These are phyloP conservation scores for Drosophila mimica DNA, from an alignment of 2,888 invertebrate genomes.

Conservation along the genomic window DNA sequence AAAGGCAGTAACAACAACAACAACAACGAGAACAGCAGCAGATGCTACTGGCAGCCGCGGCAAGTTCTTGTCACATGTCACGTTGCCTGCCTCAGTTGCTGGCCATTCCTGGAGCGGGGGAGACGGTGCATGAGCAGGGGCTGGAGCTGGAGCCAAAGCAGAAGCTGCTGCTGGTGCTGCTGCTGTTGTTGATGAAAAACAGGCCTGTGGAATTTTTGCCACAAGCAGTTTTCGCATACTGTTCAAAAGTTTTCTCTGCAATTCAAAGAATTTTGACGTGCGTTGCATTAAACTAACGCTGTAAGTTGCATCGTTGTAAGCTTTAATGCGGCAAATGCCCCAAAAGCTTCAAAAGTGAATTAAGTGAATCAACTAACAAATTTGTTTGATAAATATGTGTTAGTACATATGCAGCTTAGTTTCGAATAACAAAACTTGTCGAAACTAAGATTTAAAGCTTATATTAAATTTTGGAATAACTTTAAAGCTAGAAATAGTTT, in stretches of 20 bases:
- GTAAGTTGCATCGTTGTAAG: constrained; percentile 27
- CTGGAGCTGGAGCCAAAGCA: constrained; percentile 1
- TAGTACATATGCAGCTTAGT: not conserved
- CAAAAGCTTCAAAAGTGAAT: not conserved
- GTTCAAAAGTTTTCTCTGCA: constrained; percentile 45
- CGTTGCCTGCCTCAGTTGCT: constrained; percentile 60
- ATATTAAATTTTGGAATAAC: not conserved
- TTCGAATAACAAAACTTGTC: not conserved
- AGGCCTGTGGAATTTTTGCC: constrained; percentile 49
- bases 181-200: constrained; percentile 40
- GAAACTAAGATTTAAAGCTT: not conserved
- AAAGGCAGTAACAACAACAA: constrained; percentile 21
- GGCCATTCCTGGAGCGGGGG: constrained; percentile 10
- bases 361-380: not conserved
- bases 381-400: not conserved
- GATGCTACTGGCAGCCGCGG: constrained; percentile 73
- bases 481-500: not conserved
- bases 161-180: not conserved
- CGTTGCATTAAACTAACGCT: constrained; percentile 34
- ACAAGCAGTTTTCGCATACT: constrained; percentile 46
- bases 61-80: constrained; percentile 80
- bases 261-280: constrained; percentile 30
- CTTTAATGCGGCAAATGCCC: constrained; percentile 9
- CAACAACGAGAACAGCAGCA: constrained; percentile 44
- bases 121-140: not conserved